Conservation (phyloP, 1,140 invertebrate genomes). For the Saxidomus purpurata region DNA sequence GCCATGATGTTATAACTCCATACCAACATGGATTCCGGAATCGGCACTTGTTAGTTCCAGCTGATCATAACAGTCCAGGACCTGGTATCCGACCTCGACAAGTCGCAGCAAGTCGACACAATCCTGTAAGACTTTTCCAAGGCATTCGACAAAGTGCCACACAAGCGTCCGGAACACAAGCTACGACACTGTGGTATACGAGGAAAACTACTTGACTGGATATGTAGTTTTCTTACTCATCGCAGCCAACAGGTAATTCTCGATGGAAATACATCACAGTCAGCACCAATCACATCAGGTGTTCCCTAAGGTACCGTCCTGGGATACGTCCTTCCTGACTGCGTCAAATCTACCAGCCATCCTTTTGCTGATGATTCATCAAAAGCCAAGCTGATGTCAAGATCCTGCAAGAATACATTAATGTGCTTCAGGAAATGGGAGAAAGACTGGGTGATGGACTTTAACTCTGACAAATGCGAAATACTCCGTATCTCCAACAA, state of each 20-base stretch:
- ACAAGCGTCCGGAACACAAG: too few species aligned
- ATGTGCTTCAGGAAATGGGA: too few species aligned
- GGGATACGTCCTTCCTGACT: conserved; percentile 32
- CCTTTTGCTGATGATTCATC: conserved; percentile 44
- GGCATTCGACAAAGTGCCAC: conserved; percentile 68
- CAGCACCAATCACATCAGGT: conserved; percentile 46
- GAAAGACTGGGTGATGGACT: too few species aligned
- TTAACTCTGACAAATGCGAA: too few species aligned
- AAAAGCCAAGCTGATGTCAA: too few species aligned
- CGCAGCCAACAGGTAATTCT: conserved; percentile 62
- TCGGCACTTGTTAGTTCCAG: background rate
- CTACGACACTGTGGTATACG: conserved; percentile 48
- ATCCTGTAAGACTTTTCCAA: conserved; percentile 67
- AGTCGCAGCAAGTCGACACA: conserved; percentile 27
- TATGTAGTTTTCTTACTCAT: conserved; percentile 49
- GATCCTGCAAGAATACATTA: too few species aligned
- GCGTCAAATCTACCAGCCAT: background rate
- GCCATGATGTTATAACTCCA: background rate
- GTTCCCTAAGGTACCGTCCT: conserved; percentile 69
- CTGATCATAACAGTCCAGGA: conserved; percentile 13
- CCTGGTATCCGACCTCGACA: background rate
- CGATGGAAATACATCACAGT: too few species aligned
- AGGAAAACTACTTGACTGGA: conserved; percentile 52
- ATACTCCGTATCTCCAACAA: too few species aligned
- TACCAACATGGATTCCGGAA: too few species aligned